Evolutionary conservation across 2,113 vertebrate species (phyloP), one percentile per base, ranked within the genome.

Genomic region (Pseudois nayaur): DNA sequence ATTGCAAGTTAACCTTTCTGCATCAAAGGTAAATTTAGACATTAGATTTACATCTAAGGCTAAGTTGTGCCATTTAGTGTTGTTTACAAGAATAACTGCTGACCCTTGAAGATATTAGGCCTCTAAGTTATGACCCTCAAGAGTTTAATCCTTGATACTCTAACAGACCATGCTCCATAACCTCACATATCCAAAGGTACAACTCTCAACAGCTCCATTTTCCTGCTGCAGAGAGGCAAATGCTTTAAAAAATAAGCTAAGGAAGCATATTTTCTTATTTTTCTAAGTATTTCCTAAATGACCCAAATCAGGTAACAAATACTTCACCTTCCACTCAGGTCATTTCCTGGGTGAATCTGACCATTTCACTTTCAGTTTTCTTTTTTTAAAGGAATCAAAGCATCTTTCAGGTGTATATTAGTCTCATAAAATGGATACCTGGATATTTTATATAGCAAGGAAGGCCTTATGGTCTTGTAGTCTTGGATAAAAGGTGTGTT

Each of bases 11-110:
- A 89, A 62, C 43, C 91, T 76, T 94, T 64, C 59, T 76, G 54
- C 15, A 27, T 71, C 71, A 40, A 74, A 74, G 67, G 67, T 40
- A 74, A 74, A 74, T 40, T 74, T 74, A 74, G 21, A 74, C 67
- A 25, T 89, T 50, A 78, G 87, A 94, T 71, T 82, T 87, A 89
- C 57, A 87, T 52, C 45, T 7, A 89, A 81, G 90, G 88, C n/a
- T 67, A 89, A 88, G 52, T 91, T 59, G 57, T 95, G 87, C 50
- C 67, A 83, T 48, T 67, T 15, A 25, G 17, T 94, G 15, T 81
- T 82, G 71, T 97, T 97, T 71, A 55, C 48, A 89, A 94, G 81
- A 96, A 82, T n/a, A 95, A 93, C 71, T 2, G 89, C 67, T 95
- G 84, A 86, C 11, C 48, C 27, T 4, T 92, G 29, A 93, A 83